phyloP scores from a whole-genome alignment of 2,113 vertebrate genomes.

The Oreochromis niloticus region DNA sequence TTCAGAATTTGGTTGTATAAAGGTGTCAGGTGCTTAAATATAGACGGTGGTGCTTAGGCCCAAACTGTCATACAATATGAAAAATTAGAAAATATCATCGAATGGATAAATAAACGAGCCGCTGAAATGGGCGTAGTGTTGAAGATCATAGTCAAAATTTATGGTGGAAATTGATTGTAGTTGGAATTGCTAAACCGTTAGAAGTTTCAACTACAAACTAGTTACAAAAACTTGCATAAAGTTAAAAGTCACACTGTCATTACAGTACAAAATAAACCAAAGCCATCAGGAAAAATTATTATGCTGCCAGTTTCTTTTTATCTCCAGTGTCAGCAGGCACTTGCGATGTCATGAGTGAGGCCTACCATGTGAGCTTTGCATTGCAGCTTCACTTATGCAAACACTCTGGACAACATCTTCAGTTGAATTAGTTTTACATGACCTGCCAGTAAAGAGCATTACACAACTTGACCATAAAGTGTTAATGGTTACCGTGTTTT shows the following conservation, averaged over 20 bases:
- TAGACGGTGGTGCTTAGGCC: accelerated
- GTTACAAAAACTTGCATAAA: background rate
- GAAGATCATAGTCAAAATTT: background rate
- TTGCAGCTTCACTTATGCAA: background rate
- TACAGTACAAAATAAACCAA: background rate
- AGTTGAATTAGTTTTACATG: background rate
- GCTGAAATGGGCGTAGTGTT: background rate
- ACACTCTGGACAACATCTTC: background rate
- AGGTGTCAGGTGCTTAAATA: background rate
- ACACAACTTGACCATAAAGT: background rate
- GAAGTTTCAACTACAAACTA: background rate
- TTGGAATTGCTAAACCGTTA: background rate
- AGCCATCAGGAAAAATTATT: background rate
- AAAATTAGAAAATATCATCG: background rate
- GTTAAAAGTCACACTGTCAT: background rate
- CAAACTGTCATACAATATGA: background rate
- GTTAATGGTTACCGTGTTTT: background rate
- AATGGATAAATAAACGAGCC: accelerated
- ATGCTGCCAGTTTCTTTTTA: background rate
- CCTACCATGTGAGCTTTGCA: background rate
- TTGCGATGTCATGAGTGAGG: background rate
- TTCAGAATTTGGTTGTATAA: background rate
- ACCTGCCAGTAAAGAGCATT: background rate
- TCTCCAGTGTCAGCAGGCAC: background rate
- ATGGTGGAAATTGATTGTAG: background rate